Evolutionary conservation across 92 coral and sea anemone genomes (phyloP).

Genomic region (Plumapathes pennacea): DNA sequence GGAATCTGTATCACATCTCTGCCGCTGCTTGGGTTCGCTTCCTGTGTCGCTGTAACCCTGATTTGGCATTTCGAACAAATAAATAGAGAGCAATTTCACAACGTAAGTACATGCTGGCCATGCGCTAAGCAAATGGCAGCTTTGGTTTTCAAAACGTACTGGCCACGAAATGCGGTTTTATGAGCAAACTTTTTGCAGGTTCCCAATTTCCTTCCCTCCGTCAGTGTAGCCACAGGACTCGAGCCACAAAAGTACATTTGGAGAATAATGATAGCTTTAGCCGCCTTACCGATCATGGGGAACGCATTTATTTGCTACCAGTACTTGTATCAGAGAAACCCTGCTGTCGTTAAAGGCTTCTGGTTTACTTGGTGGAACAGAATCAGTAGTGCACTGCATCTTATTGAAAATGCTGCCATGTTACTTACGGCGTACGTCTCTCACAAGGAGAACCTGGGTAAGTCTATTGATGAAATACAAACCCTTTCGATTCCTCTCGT

Average conservation of each 20-base stretch:
- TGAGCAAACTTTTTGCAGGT: too few species aligned
- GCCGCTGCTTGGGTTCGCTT: too few species aligned
- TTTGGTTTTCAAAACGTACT: too few species aligned
- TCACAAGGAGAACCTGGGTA: constrained; percentile 83
- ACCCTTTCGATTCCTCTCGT: too few species aligned
- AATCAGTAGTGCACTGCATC: constrained; percentile 39
- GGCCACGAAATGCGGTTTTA: too few species aligned
- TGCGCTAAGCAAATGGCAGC: too few species aligned
- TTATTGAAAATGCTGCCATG: constrained; percentile 79
- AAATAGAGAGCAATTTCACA: too few species aligned
- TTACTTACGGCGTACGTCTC: constrained; percentile 78
- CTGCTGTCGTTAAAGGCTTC: constrained; percentile 5
- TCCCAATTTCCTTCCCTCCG: constrained; percentile 87
- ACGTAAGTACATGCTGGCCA: too few species aligned
- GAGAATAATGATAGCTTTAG: constrained; percentile 87
- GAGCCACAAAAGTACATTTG: constrained; percentile 93
- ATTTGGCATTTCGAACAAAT: too few species aligned
- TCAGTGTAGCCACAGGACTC: constrained; percentile 88
- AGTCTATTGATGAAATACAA: too few species aligned
- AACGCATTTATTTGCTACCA: constrained; percentile 37
- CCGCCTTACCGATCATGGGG: constrained; percentile 63
- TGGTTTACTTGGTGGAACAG: constrained; percentile 60
- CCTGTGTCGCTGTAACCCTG: too few species aligned
- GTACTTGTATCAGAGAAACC: constrained; percentile 55
- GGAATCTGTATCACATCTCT: too few species aligned